Evolutionary conservation across 2,113 vertebrate species (phyloP), one percentile per base, ranked within the genome.

Genomic region (Rhineura floridana): DNA sequence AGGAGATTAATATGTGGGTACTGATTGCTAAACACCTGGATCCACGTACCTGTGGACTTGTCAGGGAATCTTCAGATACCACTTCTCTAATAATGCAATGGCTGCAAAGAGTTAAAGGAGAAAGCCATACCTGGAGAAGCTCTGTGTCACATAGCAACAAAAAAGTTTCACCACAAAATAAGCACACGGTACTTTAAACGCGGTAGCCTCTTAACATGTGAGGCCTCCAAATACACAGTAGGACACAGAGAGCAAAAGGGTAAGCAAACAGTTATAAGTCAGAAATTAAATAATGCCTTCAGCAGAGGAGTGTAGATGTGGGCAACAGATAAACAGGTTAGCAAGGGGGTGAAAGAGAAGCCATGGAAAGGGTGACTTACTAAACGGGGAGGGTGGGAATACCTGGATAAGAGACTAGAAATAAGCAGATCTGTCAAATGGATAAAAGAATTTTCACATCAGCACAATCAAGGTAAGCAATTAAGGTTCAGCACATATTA

Each of bases 91-190:
- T 4, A 28, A 55, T 55, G 2, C 6, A n/a, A 50, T 67, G 33
- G 11, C 44, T 86, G 33, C 50, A 82, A 59, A 80, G 50, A 87
- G 30, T 87, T 87, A 82, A 82, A 75, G 25, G 42, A 50, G 52
- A 82, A 88, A 65, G 79, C 33, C n/a, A 17, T 81, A 4, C 0
- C 77, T n/a, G 2, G 39, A 21, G 65, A 75, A 21, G 6, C 73
- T 23, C 28, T 19, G 33, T 59, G 82, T 94, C 93, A 89, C 80
- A 0, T 95, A 95, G 95, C 95, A 96, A 95, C 94, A 80, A 73
- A 80, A 59, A 52, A 0, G 0, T 89, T 81, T 42, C 81, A 88
- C 46, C 39, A 83, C 33, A 59, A 73, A 84, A 88, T 81, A 85
- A 81, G 85, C 36, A 89, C 33, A 73, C 8, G 33, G 28, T 85